Conservation (phyloP, 2,888 invertebrate genomes). For the Orchesella flavescens region DNA sequence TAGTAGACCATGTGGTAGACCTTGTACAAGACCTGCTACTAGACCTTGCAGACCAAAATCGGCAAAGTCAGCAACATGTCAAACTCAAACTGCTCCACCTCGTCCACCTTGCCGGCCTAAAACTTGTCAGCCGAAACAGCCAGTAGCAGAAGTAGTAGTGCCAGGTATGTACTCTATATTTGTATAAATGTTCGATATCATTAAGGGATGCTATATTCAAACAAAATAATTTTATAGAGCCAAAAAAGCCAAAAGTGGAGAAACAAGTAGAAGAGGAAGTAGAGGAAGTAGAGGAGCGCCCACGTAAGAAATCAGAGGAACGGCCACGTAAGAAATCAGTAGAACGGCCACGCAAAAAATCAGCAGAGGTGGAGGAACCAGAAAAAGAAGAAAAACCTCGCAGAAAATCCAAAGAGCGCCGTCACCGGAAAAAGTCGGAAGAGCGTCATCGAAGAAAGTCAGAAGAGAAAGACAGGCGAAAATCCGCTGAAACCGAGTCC, state of each 20-base stretch:
- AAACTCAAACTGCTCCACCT: background rate
- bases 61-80: slow-evolving; percentile 36
- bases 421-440: background rate
- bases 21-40: background rate
- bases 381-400: slow-evolving; percentile 12
- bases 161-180: no score
- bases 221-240: background rate
- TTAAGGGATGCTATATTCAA: no score
- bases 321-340: background rate
- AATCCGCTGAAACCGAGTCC: background rate
- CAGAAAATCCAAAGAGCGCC: background rate
- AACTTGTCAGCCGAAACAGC: background rate
- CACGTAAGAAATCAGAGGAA: background rate
- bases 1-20: background rate
- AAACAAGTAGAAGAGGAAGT: slow-evolving; percentile 22
- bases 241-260: slow-evolving; percentile 9
- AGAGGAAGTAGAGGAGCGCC: background rate
- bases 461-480: slow-evolving; percentile 5
- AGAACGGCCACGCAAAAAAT: background rate
- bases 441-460: background rate
- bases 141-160: background rate
- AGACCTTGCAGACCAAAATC: background rate
- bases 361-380: background rate
- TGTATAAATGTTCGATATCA: no score
- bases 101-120: background rate